Evolutionary conservation across 2,888 invertebrate genomes (phyloP).

Genomic region (Lapara coniferarum): DNA sequence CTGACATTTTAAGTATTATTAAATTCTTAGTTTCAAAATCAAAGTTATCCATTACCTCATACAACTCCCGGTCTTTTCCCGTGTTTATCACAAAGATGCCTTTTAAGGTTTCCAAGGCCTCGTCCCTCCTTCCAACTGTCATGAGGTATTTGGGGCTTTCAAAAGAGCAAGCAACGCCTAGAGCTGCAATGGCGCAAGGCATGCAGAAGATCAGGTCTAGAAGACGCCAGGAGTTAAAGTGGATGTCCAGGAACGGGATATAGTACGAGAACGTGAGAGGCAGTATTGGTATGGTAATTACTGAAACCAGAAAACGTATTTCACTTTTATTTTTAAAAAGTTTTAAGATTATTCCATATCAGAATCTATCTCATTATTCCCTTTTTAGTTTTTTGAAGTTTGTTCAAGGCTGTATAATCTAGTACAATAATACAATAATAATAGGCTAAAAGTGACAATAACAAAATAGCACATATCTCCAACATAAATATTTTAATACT

Average conservation of each 20-base stretch:
- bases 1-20: too few species aligned
- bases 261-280: slow-evolving; percentile 79
- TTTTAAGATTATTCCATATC: too few species aligned
- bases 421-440: too few species aligned
- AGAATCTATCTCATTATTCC: too few species aligned
- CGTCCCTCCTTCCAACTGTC: slow-evolving; percentile 78
- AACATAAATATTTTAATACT: too few species aligned
- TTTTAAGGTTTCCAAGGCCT: slow-evolving; percentile 78
- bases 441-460: neutral
- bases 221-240: slow-evolving; percentile 89
- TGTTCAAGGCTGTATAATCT: too few species aligned
- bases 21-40: too few species aligned
- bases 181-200: slow-evolving; percentile 84
- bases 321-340: neutral
- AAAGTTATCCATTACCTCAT: slow-evolving; percentile 49
- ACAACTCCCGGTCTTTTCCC: slow-evolving; percentile 54
- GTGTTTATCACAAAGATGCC: slow-evolving; percentile 62
- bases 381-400: too few species aligned
- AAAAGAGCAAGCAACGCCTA: slow-evolving; percentile 82
- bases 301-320: slow-evolving; percentile 58
- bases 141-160: slow-evolving; percentile 91
- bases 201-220: slow-evolving; percentile 85
- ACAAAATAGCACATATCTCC: too few species aligned
- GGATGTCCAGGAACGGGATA: slow-evolving; percentile 72
- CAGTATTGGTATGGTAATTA: slow-evolving; percentile 86